Evolutionary conservation across 2,797 vertebrate species (phyloP).

Genomic region (Acanthopagrus latus): DNA sequence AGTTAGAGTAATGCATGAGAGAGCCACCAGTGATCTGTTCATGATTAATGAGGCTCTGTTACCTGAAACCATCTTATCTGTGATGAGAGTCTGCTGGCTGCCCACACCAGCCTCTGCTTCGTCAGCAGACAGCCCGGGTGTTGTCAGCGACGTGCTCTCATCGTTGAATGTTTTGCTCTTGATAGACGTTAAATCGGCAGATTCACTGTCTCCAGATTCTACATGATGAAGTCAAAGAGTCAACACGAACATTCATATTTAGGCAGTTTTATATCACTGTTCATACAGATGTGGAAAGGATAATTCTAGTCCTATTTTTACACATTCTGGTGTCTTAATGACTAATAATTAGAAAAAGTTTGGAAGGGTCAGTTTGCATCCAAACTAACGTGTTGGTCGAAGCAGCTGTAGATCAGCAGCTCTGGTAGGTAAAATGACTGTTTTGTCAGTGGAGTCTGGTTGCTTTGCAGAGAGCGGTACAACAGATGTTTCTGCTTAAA

Average conservation of each 20-base stretch:
- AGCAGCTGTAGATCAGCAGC: no score
- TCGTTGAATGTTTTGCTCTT: slow-evolving; percentile 66
- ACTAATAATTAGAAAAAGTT: no score
- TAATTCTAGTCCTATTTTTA: no score
- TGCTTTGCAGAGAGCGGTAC: no score
- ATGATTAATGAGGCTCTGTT: slow-evolving; percentile 27
- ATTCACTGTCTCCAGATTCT: slow-evolving; percentile 66
- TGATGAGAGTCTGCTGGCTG: slow-evolving; percentile 66
- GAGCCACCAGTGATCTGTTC: rapidly evolving
- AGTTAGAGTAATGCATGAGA: background rate
- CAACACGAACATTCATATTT: background rate
- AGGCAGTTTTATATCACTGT: background rate
- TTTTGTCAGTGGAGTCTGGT: no score
- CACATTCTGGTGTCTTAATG: no score
- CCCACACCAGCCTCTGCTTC: slow-evolving; percentile 20
- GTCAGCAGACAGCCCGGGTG: slow-evolving; percentile 5
- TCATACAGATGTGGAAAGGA: background rate
- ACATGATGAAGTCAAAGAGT: background rate
- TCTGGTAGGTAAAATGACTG: no score
- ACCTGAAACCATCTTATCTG: slow-evolving; percentile 93
- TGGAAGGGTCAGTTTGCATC: no score
- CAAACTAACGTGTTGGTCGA: no score
- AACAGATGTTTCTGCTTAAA: no score
- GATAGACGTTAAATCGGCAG: slow-evolving; percentile 37
- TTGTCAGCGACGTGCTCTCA: slow-evolving; percentile 49